These are phyloP conservation scores for Plotosus lineatus DNA, from an alignment of 2,113 vertebrate genomes.

Conservation along the genomic window DNA sequence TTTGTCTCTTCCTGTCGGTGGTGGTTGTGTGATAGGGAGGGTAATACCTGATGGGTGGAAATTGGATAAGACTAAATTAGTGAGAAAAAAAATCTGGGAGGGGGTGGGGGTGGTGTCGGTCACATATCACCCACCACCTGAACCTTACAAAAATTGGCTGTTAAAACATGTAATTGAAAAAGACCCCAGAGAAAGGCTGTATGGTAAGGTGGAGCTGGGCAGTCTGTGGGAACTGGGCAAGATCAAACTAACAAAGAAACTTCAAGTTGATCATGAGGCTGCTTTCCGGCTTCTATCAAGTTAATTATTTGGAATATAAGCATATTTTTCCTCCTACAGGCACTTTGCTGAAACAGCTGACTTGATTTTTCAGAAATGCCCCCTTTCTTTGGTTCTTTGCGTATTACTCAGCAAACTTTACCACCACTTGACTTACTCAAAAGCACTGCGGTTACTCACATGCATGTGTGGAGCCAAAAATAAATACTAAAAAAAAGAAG, in stretches of 20 bases:
- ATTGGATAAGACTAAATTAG: no score
- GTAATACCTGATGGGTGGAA: no score
- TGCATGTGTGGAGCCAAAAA: no score
- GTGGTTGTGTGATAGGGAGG: no score
- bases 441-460: neutral
- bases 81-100: no score
- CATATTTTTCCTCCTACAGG: neutral
- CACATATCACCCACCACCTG: no score
- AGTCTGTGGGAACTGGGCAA: neutral
- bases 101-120: no score
- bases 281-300: no score
- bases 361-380: neutral
- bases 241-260: neutral
- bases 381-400: neutral
- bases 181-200: neutral
- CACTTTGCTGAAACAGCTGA: neutral
- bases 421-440: neutral
- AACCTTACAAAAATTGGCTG: no score
- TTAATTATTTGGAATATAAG: neutral
- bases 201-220: neutral
- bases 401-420: neutral
- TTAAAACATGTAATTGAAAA: no score
- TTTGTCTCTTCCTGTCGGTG: no score
- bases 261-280: neutral
- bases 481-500: no score